Percentiles rank a stretch among this genome's conserved stretches.
phyloP scores from a whole-genome alignment of 2,113 vertebrate species.

The Gobius niger region DNA sequence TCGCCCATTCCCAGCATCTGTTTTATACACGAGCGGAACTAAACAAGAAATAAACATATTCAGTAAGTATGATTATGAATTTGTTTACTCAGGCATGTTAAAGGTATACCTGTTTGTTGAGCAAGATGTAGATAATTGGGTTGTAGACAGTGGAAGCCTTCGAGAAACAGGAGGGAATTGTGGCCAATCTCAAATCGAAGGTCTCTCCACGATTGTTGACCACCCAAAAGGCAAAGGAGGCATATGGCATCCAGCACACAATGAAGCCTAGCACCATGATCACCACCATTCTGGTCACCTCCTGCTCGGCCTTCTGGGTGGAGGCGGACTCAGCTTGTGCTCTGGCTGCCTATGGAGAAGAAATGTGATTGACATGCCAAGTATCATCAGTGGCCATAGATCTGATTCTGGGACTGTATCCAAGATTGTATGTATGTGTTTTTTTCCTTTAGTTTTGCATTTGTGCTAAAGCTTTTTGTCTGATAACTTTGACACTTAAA shows the following conservation, averaged over 20 bases:
- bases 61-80: background rate
- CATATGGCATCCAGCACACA: constrained; percentile 75
- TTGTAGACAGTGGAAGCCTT: constrained; percentile 80
- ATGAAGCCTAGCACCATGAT: constrained; percentile 79
- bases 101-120: constrained; percentile 77
- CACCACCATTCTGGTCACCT: constrained; percentile 79
- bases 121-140: constrained; percentile 77
- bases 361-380: constrained; percentile 3
- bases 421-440: too few species aligned
- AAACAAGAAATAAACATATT: constrained; percentile 10
- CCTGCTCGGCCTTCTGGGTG: constrained; percentile 78
- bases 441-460: too few species aligned
- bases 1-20: constrained; percentile 70
- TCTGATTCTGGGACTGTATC: too few species aligned
- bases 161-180: constrained; percentile 72
- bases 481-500: too few species aligned
- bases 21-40: constrained; percentile 68
- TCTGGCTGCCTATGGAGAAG: constrained; percentile 69
- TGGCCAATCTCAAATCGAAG: constrained; percentile 73
- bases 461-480: too few species aligned
- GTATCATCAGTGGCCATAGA: background rate
- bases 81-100: background rate
- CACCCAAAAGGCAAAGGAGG: constrained; percentile 72
- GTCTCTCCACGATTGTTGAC: constrained; percentile 62
- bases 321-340: constrained; percentile 77